Conservation (phyloP, 2,888 invertebrate species). For the Aphodius granarius region DNA sequence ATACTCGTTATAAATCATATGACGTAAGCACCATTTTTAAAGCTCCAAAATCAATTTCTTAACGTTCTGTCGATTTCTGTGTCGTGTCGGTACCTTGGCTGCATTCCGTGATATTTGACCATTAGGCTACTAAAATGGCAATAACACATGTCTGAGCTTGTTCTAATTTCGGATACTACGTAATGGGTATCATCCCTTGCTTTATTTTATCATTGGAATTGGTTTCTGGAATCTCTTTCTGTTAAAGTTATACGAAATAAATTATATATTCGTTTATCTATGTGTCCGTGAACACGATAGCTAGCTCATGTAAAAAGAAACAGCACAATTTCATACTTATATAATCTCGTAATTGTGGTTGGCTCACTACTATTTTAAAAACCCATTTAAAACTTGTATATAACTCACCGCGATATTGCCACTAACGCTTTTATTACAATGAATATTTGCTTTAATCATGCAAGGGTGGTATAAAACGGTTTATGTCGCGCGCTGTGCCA, state of each 20-base stretch:
- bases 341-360: too few relatives aligned
- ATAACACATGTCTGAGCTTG: background rate
- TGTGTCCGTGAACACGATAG: too few relatives aligned
- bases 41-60: background rate
- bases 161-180: background rate
- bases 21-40: background rate
- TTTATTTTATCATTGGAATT: background rate
- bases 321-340: too few relatives aligned
- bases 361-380: too few relatives aligned
- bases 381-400: too few relatives aligned
- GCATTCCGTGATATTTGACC: background rate
- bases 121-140: background rate
- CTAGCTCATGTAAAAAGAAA: too few relatives aligned
- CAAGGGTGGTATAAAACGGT: background rate
- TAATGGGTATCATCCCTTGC: background rate
- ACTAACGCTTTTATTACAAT: too few relatives aligned
- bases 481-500: background rate
- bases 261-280: background rate
- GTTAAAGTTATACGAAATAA: background rate
- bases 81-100: background rate
- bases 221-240: background rate
- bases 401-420: too few relatives aligned
- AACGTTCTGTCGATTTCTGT: background rate
- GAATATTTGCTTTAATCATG: too few relatives aligned
- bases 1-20: background rate